Conservation (phyloP, 1,140 invertebrate species). For the Hirudo medicinalis region DNA sequence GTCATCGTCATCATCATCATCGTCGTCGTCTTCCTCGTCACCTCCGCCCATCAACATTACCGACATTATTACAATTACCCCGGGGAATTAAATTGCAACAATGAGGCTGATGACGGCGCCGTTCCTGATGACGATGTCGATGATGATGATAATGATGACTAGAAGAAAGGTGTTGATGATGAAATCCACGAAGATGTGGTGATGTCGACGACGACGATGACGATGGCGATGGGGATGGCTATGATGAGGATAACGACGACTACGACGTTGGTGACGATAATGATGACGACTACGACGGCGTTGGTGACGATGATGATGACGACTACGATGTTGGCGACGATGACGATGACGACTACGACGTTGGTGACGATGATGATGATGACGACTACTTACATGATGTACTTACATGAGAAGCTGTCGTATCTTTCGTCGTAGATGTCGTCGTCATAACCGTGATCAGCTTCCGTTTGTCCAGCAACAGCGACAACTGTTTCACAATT, state of each 20-base stretch:
- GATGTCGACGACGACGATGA: neutral
- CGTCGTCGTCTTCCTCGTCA: slow-evolving; percentile 2
- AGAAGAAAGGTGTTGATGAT: too few species aligned
- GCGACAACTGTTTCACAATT: too few species aligned
- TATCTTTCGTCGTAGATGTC: too few species aligned
- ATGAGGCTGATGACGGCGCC: too few species aligned
- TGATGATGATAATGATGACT: too few species aligned
- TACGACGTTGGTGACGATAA: neutral
- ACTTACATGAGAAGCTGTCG: too few species aligned
- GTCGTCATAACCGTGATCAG: too few species aligned
- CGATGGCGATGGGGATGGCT: neutral
- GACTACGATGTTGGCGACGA: neutral
- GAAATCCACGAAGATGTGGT: too few species aligned
- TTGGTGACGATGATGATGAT: neutral
- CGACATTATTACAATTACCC: too few species aligned
- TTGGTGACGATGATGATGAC: neutral
- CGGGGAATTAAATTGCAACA: too few species aligned
- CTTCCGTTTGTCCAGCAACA: too few species aligned
- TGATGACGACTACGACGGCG: neutral
- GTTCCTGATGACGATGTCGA: too few species aligned
- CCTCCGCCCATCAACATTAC: neutral
- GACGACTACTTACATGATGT: neutral
- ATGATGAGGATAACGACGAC: slow-evolving; percentile 2
- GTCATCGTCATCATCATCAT: neutral
- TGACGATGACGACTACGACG: neutral